Percentiles rank a stretch among this genome's conserved stretches.
Conservation (phyloP, 1,140 invertebrate genomes). For the Aradophagus sp. region DNA sequence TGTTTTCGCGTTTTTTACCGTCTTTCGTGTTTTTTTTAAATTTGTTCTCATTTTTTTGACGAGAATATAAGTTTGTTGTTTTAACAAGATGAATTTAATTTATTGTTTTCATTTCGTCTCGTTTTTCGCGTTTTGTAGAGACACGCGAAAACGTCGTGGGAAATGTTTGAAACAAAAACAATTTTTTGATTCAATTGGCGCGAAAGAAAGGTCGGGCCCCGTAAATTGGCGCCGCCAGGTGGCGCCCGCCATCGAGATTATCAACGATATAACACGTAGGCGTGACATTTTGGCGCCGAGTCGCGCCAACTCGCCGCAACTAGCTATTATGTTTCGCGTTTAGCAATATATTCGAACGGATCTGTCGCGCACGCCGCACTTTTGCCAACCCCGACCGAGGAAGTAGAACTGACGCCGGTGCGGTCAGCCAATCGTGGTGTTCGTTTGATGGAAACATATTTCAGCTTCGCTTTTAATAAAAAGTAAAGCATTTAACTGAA, state of each 20-base stretch:
- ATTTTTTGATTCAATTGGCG: slow-evolving; percentile 37
- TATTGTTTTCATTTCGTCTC: too few species aligned
- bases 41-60: neutral
- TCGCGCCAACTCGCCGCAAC: slow-evolving; percentile 38
- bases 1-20: too few species aligned
- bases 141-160: neutral
- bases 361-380: slow-evolving; percentile 25
- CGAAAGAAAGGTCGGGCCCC: slow-evolving; percentile 15
- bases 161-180: slow-evolving; percentile 6
- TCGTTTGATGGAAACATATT: too few species aligned
- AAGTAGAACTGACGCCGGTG: slow-evolving; percentile 41
- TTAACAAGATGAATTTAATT: too few species aligned
- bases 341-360: slow-evolving; percentile 31
- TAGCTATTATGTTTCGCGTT: slow-evolving; percentile 36
- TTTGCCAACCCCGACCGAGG: slow-evolving; percentile 31
- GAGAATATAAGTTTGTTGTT: too few species aligned
- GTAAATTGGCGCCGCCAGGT: slow-evolving; percentile 29
- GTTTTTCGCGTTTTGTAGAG: too few species aligned
- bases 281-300: slow-evolving; percentile 54
- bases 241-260: slow-evolving; percentile 43
- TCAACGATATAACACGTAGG: slow-evolving; percentile 48
- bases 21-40: too few species aligned
- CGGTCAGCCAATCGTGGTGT: slow-evolving; percentile 51
- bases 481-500: too few species aligned
- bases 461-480: too few species aligned